Base-by-base conservation (phyloP, 64 coral and sea anemone species). In the Montipora foliosa region DNA sequence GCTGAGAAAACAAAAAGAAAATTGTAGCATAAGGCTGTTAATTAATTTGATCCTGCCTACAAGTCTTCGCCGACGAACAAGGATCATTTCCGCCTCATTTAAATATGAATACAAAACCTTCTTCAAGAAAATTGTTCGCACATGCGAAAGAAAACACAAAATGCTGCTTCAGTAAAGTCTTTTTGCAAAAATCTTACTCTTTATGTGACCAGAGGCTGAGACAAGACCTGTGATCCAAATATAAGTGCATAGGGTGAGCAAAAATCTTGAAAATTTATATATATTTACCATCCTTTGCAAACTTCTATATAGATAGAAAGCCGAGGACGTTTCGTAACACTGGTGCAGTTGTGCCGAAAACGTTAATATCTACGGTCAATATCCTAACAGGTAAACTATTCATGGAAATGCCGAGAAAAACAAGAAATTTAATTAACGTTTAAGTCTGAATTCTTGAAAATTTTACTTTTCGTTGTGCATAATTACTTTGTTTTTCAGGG, bases 71-170 rank as follows among this genome's bases (percentile, higher is more conserved):
- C 44, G 13, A 70, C 9, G 11, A 8, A 86, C 66, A 12, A 24
- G 15, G 59, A 84, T 67, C 3, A 11, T 20, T 85, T 85, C 64
- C 67, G 46, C 3, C 46, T 86, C 62, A 86, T 86, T 86, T 86
- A 8, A 86, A 86, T 86, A 86, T 86, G 44, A 86, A 86, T 86
- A 22, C 64, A 37, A 37, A 37, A 37, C 37, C 37, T 37, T 37
- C 37, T 37, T 37, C 2, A 37, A 37, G 37, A 37, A 37, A 37
- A 37, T 37, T 37, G 37, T 37, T 37, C 1, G 37, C 37, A 37
- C 37, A 37, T 37, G 2, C 1, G 37, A 37, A 37, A 37, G 37
- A 37, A 37, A 37, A 37, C 37, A 37, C 37, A 37, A 37, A 37
- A 37, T 37, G 37, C 37, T 37, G 37, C 37, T 37, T 37, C 37